Base-by-base conservation (phyloP, 2,113 vertebrate genomes). In the Archilochus colubris region DNA sequence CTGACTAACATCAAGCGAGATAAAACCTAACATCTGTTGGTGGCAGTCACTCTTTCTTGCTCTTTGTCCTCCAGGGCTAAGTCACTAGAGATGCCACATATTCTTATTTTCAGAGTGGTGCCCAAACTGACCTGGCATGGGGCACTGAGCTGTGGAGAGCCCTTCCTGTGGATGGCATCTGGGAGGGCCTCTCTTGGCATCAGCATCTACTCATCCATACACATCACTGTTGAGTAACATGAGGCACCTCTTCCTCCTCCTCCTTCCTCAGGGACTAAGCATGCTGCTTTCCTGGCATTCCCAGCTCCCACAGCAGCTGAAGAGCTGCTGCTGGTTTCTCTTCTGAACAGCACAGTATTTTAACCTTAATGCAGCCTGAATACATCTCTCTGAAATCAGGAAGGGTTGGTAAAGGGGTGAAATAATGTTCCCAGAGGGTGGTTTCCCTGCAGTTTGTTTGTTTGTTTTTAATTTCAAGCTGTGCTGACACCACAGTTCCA, bases 111-210 rank as follows among this genome's bases (percentile, higher is more conserved):
- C n/a, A 46, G 23, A 14, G 69, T 1, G 3, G 40, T 76, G 50
- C 13, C 53, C 86, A 82, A 27, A 68, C 11, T 0, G 0, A 28
- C 10, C 51, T 79, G 77, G 31, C 61, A 44, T 0, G 2, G n/a
- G 50, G 10, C 27, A 30, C 9, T 0, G 1, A 68, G 69, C 18
- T 38, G n/a, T 0, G 0, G 62, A 30, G 13, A 86, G 27, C 53
- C 4, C 62, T 90, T 88, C 81, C 80, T 76, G 86, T 61, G 80
- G 80, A 19, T 78, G 44, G 44, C 2, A 3, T 40, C 15, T 90
- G 86, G 55, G 70, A 81, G 9, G 14, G 19, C n/a, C 53, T 70
- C 50, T 48, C 19, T 33, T 64, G 40, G 14, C 23, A 12, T 0
- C 2, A 3, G 38, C 33, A 30, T 57, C 46, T 61, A 25, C 69